Conservation (phyloP, 1,140 invertebrate species). For the Trachymyrmex septentrionalis region DNA sequence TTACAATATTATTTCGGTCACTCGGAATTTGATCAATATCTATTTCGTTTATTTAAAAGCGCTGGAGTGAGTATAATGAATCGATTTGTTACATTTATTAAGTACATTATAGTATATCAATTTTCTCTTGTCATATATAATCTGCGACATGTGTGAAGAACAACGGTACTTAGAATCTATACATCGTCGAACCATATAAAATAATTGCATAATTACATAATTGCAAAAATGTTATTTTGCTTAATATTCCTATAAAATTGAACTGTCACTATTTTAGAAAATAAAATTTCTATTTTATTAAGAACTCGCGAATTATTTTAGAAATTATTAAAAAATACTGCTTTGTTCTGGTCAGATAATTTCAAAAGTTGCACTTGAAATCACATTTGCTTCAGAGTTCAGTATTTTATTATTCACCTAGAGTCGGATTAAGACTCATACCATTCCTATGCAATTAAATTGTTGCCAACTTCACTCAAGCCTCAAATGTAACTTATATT, state of each 20-base stretch:
- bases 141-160: neutral
- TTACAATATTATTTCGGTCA: neutral
- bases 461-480: no score
- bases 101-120: constrained; percentile 26
- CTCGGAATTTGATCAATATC: constrained; percentile 23
- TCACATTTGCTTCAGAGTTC: neutral
- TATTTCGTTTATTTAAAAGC: constrained; percentile 36
- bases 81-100: constrained; percentile 22
- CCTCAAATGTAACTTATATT: no score
- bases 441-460: no score
- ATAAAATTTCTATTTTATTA: neutral
- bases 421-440: no score
- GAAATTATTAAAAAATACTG: neutral
- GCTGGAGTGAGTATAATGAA: neutral
- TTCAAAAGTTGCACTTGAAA: neutral
- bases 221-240: neutral
- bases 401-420: neutral
- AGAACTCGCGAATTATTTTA: neutral
- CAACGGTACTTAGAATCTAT: neutral
- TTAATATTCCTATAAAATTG: constrained; percentile 16
- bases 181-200: constrained; percentile 17
- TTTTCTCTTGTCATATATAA: constrained; percentile 17
- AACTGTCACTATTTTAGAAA: neutral
- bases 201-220: no score
- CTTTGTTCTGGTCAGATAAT: neutral